These are phyloP conservation scores for Heliocidaris tuberculata DNA, from an alignment of 35 echinoderm and acorn worm genomes.

Conservation along the genomic window DNA sequence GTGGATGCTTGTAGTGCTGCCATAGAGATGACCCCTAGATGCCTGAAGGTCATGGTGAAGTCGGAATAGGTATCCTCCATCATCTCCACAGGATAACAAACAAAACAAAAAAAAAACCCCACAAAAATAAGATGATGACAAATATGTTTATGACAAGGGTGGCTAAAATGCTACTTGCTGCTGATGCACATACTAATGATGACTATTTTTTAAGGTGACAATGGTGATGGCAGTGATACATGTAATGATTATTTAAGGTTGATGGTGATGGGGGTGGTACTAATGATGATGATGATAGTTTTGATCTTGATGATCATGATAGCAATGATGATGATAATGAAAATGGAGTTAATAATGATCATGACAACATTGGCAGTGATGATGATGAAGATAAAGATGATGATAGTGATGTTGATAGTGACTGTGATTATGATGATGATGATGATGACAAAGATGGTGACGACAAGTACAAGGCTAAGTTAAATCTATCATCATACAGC, in stretches of 20 bases:
- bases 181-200: too few relatives aligned
- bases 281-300: neutral
- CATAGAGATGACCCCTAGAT: slow-evolving; percentile 70
- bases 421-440: neutral
- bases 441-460: neutral
- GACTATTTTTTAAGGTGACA: too few relatives aligned
- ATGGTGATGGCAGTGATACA: neutral
- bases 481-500: too few relatives aligned
- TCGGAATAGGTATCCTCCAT: slow-evolving; percentile 87
- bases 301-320: neutral
- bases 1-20: neutral
- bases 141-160: too few relatives aligned
- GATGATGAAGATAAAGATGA: neutral
- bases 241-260: neutral
- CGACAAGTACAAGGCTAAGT: too few relatives aligned
- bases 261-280: neutral
- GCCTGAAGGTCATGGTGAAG: slow-evolving; percentile 97
- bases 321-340: neutral
- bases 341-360: neutral
- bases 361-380: neutral
- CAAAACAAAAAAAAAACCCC: too few relatives aligned
- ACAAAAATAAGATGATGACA: neutral
- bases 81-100: slow-evolving; percentile 51
- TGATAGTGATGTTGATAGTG: neutral
- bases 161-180: too few relatives aligned